Evolutionary conservation across 2,113 vertebrate species (phyloP).

Genomic region (Vanacampus margaritifer): DNA sequence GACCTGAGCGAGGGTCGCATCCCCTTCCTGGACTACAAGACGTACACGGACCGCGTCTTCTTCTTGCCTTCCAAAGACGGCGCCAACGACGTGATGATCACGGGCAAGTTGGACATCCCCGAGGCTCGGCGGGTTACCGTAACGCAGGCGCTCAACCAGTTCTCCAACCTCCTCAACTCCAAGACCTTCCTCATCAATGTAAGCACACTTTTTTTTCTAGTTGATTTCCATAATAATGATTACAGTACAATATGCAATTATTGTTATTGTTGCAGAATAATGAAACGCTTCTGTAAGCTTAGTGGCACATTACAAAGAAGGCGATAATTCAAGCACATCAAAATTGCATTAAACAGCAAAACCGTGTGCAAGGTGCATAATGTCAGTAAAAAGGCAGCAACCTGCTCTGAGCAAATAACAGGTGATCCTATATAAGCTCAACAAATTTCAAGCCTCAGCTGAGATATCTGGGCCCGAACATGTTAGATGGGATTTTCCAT

Average conservation of each 20-base stretch:
- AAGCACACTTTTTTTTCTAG: conserved; percentile 5
- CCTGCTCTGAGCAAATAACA: background rate
- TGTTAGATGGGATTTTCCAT: background rate
- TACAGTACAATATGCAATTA: no score
- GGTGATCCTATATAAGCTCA: background rate
- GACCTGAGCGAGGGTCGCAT: conserved; percentile 90
- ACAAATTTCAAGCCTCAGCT: conserved; percentile 1
- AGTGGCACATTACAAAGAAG: background rate
- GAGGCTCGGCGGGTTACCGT: conserved; percentile 79
- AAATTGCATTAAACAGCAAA: background rate
- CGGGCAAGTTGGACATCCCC: conserved; percentile 89
- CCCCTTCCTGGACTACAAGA: conserved; percentile 94
- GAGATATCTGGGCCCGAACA: background rate
- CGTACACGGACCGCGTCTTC: conserved; percentile 93
- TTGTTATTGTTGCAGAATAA: no score
- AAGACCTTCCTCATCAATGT: conserved; percentile 97
- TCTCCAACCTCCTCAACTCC: conserved; percentile 96
- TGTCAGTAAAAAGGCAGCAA: background rate
- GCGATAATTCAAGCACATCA: background rate
- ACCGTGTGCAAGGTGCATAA: background rate
- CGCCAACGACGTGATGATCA: conserved; percentile 96
- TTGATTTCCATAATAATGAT: no score
- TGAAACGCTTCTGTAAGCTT: background rate
- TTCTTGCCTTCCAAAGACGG: conserved; percentile 95
- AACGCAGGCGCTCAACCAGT: conserved; percentile 89